Evolutionary conservation across 2,888 invertebrate genomes (phyloP).

Genomic region (Coecobrya sp.): DNA sequence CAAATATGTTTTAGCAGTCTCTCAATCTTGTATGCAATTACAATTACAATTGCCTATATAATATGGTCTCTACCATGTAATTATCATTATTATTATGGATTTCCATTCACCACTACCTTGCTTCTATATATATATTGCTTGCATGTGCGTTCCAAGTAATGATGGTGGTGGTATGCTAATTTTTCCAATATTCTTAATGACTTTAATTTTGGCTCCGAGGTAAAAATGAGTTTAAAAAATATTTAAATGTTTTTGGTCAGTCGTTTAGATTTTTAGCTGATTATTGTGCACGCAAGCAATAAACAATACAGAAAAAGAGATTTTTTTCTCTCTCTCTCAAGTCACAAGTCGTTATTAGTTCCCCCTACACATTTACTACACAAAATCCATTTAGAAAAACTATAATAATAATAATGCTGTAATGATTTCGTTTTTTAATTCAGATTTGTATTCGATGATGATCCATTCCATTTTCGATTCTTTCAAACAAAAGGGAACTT

Average conservation of each 20-base stretch:
- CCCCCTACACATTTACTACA: slow-evolving; percentile 18
- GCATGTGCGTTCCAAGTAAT: slow-evolving; percentile 59
- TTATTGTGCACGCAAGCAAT: slow-evolving; percentile 59
- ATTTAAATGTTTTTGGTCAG: slow-evolving; percentile 44
- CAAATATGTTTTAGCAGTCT: slow-evolving; percentile 40
- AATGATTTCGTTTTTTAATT: slow-evolving; percentile 47
- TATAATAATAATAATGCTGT: background rate
- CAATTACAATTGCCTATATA: slow-evolving; percentile 63
- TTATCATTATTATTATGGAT: slow-evolving; percentile 63
- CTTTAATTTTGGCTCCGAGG: slow-evolving; percentile 77
- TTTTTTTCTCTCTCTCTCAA: background rate
- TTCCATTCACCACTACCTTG: slow-evolving; percentile 31
- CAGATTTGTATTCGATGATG: slow-evolving; percentile 15
- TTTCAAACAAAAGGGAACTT: slow-evolving; percentile 1
- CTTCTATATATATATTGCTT: slow-evolving; percentile 2
- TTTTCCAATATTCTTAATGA: slow-evolving; percentile 80
- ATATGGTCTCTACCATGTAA: slow-evolving; percentile 20
- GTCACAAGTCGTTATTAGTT: slow-evolving; percentile 11
- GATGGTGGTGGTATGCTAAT: slow-evolving; percentile 75
- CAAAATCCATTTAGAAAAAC: background rate
- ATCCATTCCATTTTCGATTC: slow-evolving; percentile 40
- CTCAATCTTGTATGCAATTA: slow-evolving; percentile 53
- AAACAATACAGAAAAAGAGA: slow-evolving; percentile 44
- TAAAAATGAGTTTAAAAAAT: slow-evolving; percentile 23
- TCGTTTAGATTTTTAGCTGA: slow-evolving; percentile 41